Conservation (phyloP, 2,797 vertebrate species). For the Perodicticus potto region DNA sequence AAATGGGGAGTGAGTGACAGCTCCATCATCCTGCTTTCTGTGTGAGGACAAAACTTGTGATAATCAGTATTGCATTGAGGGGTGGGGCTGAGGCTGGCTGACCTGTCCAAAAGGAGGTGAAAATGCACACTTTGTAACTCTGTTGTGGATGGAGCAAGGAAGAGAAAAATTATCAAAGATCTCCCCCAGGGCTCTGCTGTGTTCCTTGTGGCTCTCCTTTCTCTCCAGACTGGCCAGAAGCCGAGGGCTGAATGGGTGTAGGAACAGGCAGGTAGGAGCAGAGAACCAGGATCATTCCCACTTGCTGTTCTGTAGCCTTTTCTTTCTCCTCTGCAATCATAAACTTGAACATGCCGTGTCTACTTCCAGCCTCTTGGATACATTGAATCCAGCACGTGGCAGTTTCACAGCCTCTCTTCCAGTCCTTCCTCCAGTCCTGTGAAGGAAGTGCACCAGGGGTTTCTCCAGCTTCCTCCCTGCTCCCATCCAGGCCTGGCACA, state of each 20-base stretch:
- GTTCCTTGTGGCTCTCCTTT: background rate
- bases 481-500: background rate
- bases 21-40: background rate
- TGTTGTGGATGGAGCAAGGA: background rate
- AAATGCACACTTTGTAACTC: background rate
- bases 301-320: background rate
- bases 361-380: background rate
- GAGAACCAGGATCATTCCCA: background rate
- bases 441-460: background rate
- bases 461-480: background rate
- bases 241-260: no score
- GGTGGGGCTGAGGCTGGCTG: background rate
- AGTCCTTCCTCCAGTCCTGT: no score
- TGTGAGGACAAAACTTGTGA: background rate
- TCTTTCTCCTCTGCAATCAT: background rate
- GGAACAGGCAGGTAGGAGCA: accelerated
- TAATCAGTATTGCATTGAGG: background rate
- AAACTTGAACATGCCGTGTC: background rate
- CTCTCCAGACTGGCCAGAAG: background rate
- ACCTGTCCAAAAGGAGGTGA: background rate
- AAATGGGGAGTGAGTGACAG: background rate
- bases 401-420: background rate
- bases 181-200: background rate
- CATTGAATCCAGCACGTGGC: background rate
- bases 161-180: background rate